phyloP scores from a whole-genome alignment of 1,140 invertebrate species.

The Choristoneura fumiferana region DNA sequence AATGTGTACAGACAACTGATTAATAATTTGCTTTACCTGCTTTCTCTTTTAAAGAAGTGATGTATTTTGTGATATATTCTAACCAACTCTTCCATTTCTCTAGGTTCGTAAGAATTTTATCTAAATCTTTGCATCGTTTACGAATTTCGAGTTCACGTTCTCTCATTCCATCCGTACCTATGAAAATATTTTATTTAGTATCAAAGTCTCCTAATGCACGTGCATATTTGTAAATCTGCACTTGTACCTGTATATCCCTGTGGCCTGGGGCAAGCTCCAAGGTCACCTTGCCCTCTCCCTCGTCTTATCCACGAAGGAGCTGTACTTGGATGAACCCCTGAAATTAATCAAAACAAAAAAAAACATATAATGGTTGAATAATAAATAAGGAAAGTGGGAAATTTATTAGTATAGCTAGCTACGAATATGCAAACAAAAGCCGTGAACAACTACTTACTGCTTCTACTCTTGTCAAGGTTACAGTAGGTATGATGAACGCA shows the following conservation, averaged over 20 bases:
- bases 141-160: constrained; percentile 20
- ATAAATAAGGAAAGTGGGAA: too few species aligned
- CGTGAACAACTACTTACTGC: too few species aligned
- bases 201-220: too few species aligned
- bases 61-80: constrained; percentile 34
- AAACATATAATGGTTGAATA: too few species aligned
- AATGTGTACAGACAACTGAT: too few species aligned
- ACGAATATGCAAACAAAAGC: too few species aligned
- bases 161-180: constrained; percentile 22
- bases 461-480: too few species aligned
- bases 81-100: constrained; percentile 56
- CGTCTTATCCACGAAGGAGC: constrained; percentile 30
- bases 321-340: constrained; percentile 24
- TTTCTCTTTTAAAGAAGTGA: constrained; percentile 33
- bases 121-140: constrained; percentile 50
- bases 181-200: background rate
- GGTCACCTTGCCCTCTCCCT: constrained; percentile 25
- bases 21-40: constrained; percentile 30
- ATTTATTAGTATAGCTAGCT: too few species aligned
- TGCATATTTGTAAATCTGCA: too few species aligned
- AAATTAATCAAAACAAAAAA: background rate
- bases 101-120: constrained; percentile 45
- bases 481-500: too few species aligned
- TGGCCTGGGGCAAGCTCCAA: constrained; percentile 16
- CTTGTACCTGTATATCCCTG: background rate